Base-by-base conservation (phyloP, 2,888 invertebrate species). In the Halictus ligatus region DNA sequence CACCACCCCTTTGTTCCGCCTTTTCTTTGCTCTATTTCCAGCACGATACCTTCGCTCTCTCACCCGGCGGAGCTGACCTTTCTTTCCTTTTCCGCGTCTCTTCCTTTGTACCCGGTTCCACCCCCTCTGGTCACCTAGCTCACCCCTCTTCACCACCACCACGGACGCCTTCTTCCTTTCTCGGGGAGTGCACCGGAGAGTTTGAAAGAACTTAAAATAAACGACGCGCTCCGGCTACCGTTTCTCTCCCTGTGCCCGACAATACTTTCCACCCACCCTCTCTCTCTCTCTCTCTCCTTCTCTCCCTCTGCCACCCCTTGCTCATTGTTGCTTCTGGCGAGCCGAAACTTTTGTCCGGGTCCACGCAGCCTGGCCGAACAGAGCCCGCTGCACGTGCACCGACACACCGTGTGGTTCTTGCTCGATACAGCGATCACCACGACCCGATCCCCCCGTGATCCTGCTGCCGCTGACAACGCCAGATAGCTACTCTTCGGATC, bases 201-300 rank as follows among this genome's bases (percentile, higher is more conserved):
- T 93, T 93, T 91, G 92, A 92, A 94, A 93, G 93, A 94, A 93
- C 92, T 93, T 94, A 93, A 94, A 94, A 93, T 94, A 94, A 93
- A 94, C 92, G 93, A 90, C 91, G 88, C 82, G 84, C 78, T 86
- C 86, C 83, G 54, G 86, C 86, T 79, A 81, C 74, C 89, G 86
- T 86, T 90, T 86, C 86, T 83, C 85, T 86, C 79, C 69, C 72
- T 67, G 54, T 29, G 69, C 15, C 75, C 75, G 89, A 92, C 91
- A 89, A 91, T 91, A 91, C 92, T 89, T 87, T 77, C 77, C 77
- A 40, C 60, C 71, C 25, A 13, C n/a, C 50, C 69, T 21, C 76
- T 58, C 18, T 4, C 64, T 69, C 18, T 21, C 54, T 29, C 58
- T 43, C 48, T 54, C 73, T 10, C 72, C 4, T 18, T 46, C 50